Evolutionary conservation across 2,888 invertebrate genomes (phyloP).

Genomic region (Portevinia maculata): DNA sequence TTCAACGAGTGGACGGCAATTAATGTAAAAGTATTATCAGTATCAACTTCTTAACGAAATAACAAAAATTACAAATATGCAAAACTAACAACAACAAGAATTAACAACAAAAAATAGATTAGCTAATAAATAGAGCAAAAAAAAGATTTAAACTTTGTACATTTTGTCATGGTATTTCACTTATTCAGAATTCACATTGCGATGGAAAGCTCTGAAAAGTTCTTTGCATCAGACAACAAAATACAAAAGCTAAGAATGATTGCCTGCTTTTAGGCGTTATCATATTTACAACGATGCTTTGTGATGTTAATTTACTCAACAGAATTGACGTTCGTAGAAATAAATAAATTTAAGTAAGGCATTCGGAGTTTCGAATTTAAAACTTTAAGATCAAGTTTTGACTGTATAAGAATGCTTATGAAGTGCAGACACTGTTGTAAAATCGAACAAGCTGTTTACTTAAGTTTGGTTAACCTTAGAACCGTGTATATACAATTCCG

Average conservation of each 20-base stretch:
- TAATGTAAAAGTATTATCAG: too few relatives aligned
- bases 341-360: too few relatives aligned
- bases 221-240: not conserved
- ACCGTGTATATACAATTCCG: too few relatives aligned
- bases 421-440: too few relatives aligned
- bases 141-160: constrained; percentile 10
- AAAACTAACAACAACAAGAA: not conserved
- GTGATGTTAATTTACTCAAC: not conserved
- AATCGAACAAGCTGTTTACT: too few relatives aligned
- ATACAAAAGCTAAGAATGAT: not conserved
- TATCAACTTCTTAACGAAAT: too few relatives aligned
- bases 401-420: too few relatives aligned
- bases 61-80: not conserved
- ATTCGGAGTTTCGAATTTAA: too few relatives aligned
- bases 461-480: too few relatives aligned
- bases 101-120: not conserved
- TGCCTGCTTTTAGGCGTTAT: constrained; percentile 20
- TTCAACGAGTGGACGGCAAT: too few relatives aligned
- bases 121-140: not conserved
- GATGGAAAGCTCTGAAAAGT: constrained; percentile 25
- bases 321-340: too few relatives aligned
- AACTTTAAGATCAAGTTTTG: too few relatives aligned
- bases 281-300: not conserved
- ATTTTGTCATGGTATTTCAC: not conserved
- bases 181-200: not conserved